Percentiles rank a stretch among this genome's conserved stretches.
Evolutionary conservation across 2,113 vertebrate species (phyloP).

Genomic region (Aegypius monachus): DNA sequence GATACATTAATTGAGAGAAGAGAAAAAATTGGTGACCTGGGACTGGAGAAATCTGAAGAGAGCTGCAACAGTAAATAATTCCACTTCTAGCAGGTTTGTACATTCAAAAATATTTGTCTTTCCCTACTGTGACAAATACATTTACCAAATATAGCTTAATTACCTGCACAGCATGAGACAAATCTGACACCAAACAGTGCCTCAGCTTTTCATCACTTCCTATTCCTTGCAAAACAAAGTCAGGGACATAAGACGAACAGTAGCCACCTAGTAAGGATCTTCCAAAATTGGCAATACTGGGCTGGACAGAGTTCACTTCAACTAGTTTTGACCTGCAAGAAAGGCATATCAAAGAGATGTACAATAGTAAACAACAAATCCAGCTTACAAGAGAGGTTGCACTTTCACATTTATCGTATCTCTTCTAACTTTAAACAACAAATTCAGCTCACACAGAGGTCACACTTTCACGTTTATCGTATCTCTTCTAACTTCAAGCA

Average conservation of each 20-base stretch:
- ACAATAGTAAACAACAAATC: not conserved
- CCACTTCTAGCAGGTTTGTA: not conserved
- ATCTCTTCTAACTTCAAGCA: not conserved
- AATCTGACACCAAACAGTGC: slow-evolving; percentile 88
- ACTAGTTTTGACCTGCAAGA: slow-evolving; percentile 87
- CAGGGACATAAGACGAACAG: slow-evolving; percentile 94
- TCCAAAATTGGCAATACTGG: slow-evolving; percentile 94
- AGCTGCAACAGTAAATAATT: not conserved
- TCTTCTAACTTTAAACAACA: not conserved
- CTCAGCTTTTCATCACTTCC: slow-evolving; percentile 91
- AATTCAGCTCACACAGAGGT: not conserved
- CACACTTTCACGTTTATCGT: not conserved
- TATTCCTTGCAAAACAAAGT: slow-evolving; percentile 96
- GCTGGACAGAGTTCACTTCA: slow-evolving; percentile 90
- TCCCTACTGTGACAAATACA: slow-evolving; percentile 41
- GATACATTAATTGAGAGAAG: not conserved
- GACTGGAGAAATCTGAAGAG: not conserved
- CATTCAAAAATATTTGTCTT: slow-evolving; percentile 43
- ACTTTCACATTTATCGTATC: not conserved
- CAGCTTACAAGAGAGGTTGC: not conserved
- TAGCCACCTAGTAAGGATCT: slow-evolving; percentile 95
- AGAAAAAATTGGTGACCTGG: not conserved
- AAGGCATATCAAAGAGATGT: slow-evolving; percentile 10
- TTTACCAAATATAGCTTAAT: slow-evolving; percentile 51
- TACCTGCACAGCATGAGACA: slow-evolving; percentile 97